phyloP scores from a whole-genome alignment of 2,113 vertebrate species.

The Diglossa brunneiventris region DNA sequence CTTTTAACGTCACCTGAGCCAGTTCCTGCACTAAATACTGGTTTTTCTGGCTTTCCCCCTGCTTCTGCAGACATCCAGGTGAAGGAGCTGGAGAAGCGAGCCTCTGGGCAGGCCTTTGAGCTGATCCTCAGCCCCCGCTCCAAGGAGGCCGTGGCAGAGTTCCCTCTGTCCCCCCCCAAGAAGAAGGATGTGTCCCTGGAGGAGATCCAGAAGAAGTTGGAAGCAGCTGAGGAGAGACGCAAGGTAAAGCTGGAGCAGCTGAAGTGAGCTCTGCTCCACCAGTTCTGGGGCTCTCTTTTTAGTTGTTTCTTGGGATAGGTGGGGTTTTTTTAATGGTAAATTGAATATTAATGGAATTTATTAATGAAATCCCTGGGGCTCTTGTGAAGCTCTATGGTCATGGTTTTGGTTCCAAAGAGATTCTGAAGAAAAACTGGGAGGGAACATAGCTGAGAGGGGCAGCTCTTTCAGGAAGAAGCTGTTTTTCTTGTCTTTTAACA shows the following conservation, averaged over 20 bases:
- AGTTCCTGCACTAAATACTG: background rate
- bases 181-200: constrained; percentile 93
- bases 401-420: background rate
- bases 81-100: constrained; percentile 92
- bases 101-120: constrained; percentile 95
- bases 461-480: background rate
- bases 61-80: constrained; percentile 83
- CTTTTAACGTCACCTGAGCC: background rate
- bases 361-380: background rate
- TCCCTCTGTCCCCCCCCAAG: constrained; percentile 87
- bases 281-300: background rate
- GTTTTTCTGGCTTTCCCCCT: rapidly evolving
- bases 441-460: background rate
- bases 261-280: background rate
- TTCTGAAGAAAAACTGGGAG: background rate
- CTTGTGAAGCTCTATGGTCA: rapidly evolving
- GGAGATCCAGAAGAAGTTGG: constrained; percentile 92
- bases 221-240: constrained; percentile 93
- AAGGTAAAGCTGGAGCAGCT: constrained; percentile 77
- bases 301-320: background rate
- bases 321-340: background rate
- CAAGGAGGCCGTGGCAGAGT: constrained; percentile 85
- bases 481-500: background rate
- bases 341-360: background rate
- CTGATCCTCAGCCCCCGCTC: constrained; percentile 88